phyloP scores from a whole-genome alignment of 2,113 vertebrate species.

The Platycercus adscitus region DNA sequence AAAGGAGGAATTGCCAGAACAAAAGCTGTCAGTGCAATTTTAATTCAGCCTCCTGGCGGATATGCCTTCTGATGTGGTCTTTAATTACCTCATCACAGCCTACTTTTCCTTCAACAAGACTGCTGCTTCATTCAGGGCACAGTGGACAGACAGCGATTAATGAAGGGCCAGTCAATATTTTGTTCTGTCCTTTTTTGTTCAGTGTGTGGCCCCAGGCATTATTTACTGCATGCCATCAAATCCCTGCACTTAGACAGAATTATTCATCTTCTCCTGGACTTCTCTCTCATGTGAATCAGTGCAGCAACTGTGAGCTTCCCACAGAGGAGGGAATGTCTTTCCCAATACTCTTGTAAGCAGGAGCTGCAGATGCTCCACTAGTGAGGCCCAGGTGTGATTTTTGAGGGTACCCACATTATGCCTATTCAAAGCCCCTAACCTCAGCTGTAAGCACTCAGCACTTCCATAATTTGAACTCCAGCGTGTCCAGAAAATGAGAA shows the following conservation, averaged over 20 bases:
- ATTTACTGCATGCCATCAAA: conserved; percentile 16
- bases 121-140: conserved; percentile 25
- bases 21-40: conserved; percentile 59
- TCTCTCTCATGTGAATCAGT: background rate
- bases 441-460: background rate
- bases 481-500: background rate
- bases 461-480: background rate
- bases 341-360: background rate
- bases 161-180: conserved; percentile 53
- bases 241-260: background rate
- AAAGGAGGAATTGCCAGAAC: conserved; percentile 40
- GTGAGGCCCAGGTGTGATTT: background rate
- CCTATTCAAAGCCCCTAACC: background rate
- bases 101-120: conserved; percentile 45
- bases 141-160: background rate
- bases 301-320: background rate
- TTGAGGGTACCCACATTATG: background rate
- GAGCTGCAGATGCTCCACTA: background rate
- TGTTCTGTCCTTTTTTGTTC: conserved; percentile 8
- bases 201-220: background rate
- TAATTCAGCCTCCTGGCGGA: conserved; percentile 40
- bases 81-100: conserved; percentile 65
- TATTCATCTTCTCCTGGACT: background rate
- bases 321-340: background rate
- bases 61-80: conserved; percentile 37